Evolutionary conservation across 2,113 vertebrate species (phyloP).

Genomic region (Nycticryphes semicollaris): DNA sequence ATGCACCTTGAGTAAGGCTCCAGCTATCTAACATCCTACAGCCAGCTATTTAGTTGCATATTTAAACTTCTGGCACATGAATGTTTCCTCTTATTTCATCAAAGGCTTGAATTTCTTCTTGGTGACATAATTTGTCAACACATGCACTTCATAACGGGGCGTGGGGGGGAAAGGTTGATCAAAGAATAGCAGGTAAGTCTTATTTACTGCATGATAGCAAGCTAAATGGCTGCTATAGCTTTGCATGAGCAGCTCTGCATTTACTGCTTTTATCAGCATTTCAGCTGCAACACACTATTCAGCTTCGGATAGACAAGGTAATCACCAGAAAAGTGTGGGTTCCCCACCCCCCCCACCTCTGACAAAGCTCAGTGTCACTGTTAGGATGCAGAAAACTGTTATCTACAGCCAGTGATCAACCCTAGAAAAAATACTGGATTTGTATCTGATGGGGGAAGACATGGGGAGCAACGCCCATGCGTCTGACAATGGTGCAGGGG

Average conservation of each 20-base stretch:
- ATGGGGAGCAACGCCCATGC: fast-evolving
- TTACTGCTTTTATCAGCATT: conserved; percentile 56
- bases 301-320: neutral
- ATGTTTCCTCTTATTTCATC: conserved; percentile 53
- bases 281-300: conserved; percentile 7
- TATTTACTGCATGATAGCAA: conserved; percentile 17
- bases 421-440: neutral
- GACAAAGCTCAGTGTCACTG: neutral
- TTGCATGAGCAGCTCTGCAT: conserved; percentile 22
- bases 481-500: neutral
- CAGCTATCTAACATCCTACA: neutral
- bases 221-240: conserved; percentile 38
- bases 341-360: fast-evolving
- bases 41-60: neutral
- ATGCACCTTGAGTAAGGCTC: neutral
- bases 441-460: neutral
- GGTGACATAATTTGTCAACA: conserved; percentile 60
- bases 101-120: conserved; percentile 40
- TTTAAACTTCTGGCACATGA: neutral
- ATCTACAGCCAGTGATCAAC: neutral
- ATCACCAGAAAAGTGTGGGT: neutral
- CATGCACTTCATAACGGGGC: neutral
- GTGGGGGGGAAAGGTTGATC: conserved; percentile 19
- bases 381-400: neutral
- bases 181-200: conserved; percentile 63